These are phyloP conservation scores for Lepus europaeus DNA, from an alignment of 2,113 vertebrate genomes.

Conservation along the genomic window DNA sequence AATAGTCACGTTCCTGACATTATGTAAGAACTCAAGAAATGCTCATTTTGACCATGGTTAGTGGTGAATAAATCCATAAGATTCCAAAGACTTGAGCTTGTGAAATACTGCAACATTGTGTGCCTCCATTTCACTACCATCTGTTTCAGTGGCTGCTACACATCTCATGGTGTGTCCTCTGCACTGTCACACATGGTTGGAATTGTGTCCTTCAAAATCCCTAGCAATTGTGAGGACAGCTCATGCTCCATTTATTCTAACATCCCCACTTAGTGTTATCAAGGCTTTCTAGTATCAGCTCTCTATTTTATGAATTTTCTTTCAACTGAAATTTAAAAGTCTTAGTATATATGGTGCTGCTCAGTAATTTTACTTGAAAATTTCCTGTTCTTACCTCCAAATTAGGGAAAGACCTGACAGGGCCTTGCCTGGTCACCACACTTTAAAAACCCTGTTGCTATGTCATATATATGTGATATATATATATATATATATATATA, in stretches of 20 bases:
- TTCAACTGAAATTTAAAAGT: background rate
- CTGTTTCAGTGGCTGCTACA: background rate
- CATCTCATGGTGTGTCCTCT: background rate
- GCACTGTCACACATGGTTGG: background rate
- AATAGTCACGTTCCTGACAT: background rate
- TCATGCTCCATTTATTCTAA: background rate
- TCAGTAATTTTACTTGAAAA: conserved; percentile 7
- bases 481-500: too few relatives aligned
- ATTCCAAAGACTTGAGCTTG: background rate
- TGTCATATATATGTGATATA: background rate
- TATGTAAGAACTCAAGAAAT: background rate
- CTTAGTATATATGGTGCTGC: background rate
- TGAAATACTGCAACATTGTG: background rate
- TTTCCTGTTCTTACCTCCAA: background rate
- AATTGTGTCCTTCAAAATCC: background rate
- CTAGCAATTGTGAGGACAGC: background rate
- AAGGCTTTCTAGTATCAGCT: background rate
- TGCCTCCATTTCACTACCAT: background rate
- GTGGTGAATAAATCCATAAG: background rate
- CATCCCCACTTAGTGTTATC: background rate
- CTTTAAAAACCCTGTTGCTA: background rate
- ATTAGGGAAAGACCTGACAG: background rate
- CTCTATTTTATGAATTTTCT: background rate
- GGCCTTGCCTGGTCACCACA: background rate
- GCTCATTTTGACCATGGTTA: background rate